Evolutionary conservation across 2,797 vertebrate genomes (phyloP), one percentile per base, ranked within the genome.

Genomic region (Pteropus rufus): DNA sequence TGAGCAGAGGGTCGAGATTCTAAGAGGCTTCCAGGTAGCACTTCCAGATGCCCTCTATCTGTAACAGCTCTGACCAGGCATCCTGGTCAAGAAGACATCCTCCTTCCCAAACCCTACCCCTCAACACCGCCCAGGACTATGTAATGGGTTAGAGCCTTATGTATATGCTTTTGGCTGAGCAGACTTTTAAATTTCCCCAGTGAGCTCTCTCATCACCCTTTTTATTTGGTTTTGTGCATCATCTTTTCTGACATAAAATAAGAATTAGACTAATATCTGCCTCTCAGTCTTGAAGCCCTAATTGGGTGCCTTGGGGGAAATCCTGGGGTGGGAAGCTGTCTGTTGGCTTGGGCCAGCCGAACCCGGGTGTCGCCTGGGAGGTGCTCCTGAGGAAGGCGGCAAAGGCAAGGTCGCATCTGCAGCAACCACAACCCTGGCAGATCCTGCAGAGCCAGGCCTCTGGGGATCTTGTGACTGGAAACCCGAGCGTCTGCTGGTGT

Each of bases 301-400:
- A 23, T 67, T 39, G 54, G 65, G 26, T 41, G 41, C 44, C 49
- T 44, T 7, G 26, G 46, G 73, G 60, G 29, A 34, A 87, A 36
- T 29, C 21, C 2, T 6, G 31, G 36, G 31, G n/a, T 11, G 3
- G 64, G 52, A 90, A 24, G 5, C 77, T 41, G 21, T 16, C 82
- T 73, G 29, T 19, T 12, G 26, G 41, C 19, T 6, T 21, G 83
- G 94, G 39, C 12, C 34, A 10, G 12, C 16, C 0, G 0, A 29
- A 12, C 16, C 11, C 1, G 0, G 34, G 18, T 26, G 0, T 6
- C 34, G 14, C 31, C 44, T 0, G 0, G 60, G n/a, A 58, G 10
- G 9, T 12, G 31, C 3, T 12, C 10, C 52, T 0, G 0, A 18
- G 24, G 44, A 7, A 34, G 44, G 36, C 56, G 14, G 75, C 58